Evolutionary conservation across 2,113 vertebrate species (phyloP).

Genomic region (Tragelaphus strepsiceros): DNA sequence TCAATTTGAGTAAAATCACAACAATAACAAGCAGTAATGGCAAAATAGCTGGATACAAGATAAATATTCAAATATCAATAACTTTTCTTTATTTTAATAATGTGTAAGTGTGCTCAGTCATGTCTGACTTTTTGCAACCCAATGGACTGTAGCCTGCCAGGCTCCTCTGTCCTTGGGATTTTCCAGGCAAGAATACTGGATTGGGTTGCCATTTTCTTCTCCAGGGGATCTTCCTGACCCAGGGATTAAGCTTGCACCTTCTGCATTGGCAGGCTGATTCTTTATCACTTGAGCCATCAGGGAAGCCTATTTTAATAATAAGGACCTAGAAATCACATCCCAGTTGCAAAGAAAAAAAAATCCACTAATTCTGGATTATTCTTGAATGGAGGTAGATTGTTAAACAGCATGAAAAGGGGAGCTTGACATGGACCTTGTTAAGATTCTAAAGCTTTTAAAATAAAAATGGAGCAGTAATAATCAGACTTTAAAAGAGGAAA

Average conservation of each 20-base stretch:
- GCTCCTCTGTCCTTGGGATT: background rate
- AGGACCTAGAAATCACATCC: background rate
- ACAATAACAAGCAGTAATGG: no score
- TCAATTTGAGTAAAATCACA: background rate
- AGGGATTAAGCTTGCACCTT: background rate
- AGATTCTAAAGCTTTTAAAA: background rate
- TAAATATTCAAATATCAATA: background rate
- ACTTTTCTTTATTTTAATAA: background rate
- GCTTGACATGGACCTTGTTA: background rate
- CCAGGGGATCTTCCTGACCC: background rate
- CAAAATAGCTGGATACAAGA: background rate
- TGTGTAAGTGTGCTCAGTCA: background rate
- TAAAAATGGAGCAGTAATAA: background rate
- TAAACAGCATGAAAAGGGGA: background rate
- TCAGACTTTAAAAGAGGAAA: background rate
- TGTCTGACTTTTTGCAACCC: background rate
- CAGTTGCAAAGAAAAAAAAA: background rate
- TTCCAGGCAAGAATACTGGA: background rate
- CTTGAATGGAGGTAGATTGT: background rate
- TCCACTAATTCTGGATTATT: background rate
- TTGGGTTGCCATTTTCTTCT: background rate
- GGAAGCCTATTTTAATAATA: background rate
- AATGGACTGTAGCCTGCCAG: background rate
- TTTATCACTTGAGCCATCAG: background rate
- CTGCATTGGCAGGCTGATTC: background rate